Percentiles rank a stretch among this genome's conserved stretches.
These are phyloP conservation scores for Orientallactaga bullata DNA, from an alignment of 2,113 vertebrate species.

Conservation along the genomic window DNA sequence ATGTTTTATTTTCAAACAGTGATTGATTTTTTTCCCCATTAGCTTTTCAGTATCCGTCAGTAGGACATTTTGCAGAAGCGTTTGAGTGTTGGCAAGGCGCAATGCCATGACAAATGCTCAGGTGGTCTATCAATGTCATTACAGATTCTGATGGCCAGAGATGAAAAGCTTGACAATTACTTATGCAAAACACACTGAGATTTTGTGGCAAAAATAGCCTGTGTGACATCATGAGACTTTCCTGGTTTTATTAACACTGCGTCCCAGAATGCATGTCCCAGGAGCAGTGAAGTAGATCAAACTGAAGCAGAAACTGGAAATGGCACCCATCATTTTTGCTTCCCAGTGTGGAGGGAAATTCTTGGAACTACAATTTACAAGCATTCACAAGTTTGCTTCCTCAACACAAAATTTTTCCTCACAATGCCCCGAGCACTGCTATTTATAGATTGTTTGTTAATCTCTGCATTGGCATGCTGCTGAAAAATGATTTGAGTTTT, in stretches of 20 bases:
- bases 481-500: neutral
- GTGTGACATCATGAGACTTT: neutral
- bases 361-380: neutral
- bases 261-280: neutral
- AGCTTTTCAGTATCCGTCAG: constrained; percentile 45
- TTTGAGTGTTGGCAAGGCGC: constrained; percentile 61
- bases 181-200: neutral
- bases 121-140: neutral
- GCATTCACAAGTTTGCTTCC: neutral
- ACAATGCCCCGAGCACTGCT: neutral
- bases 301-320: neutral
- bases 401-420: neutral
- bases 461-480: neutral
- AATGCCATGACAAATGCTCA: neutral
- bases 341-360: neutral
- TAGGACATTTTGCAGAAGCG: constrained; percentile 29
- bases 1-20: constrained; percentile 52
- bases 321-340: neutral
- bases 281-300: neutral
- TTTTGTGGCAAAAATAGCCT: neutral
- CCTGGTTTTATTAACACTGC: constrained; percentile 23
- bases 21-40: constrained; percentile 61
- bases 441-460: neutral
- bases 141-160: constrained; percentile 22
- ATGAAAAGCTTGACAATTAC: neutral